Evolutionary conservation across 1,140 invertebrate species (phyloP).

Genomic region (Frieseomelitta varia): DNA sequence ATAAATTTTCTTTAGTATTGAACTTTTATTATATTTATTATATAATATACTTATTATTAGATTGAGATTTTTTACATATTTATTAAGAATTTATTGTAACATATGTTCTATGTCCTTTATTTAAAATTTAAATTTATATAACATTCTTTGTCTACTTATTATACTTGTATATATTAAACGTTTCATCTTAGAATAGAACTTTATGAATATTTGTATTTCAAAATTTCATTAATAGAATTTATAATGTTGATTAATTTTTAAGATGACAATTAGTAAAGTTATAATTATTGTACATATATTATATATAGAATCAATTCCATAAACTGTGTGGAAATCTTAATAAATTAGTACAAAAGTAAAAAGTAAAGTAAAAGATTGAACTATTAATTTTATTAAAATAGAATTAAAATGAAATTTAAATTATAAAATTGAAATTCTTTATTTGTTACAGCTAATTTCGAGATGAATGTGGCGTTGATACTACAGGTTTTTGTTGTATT

Average conservation of each 20-base stretch:
- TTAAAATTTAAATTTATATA: no score
- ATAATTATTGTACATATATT: background rate
- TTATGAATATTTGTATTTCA: background rate
- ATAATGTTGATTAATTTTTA: background rate
- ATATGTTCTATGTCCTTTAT: no score
- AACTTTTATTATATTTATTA: no score
- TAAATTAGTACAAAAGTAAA: background rate
- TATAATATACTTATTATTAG: no score
- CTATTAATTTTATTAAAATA: no score
- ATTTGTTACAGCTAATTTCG: slow-evolving; percentile 4
- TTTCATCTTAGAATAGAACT: background rate
- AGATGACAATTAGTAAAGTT: background rate
- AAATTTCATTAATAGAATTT: background rate
- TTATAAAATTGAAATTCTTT: background rate
- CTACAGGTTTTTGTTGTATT: background rate
- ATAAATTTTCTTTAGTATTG: no score
- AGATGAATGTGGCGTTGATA: slow-evolving; percentile 30
- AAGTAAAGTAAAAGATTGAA: no score
- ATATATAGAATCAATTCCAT: background rate
- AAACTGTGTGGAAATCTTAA: background rate
- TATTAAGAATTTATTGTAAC: no score
- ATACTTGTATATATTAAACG: background rate
- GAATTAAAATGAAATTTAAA: background rate
- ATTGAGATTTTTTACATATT: background rate
- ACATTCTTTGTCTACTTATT: background rate